Evolutionary conservation across 2,888 invertebrate species (phyloP).

Genomic region (Seira ritae): DNA sequence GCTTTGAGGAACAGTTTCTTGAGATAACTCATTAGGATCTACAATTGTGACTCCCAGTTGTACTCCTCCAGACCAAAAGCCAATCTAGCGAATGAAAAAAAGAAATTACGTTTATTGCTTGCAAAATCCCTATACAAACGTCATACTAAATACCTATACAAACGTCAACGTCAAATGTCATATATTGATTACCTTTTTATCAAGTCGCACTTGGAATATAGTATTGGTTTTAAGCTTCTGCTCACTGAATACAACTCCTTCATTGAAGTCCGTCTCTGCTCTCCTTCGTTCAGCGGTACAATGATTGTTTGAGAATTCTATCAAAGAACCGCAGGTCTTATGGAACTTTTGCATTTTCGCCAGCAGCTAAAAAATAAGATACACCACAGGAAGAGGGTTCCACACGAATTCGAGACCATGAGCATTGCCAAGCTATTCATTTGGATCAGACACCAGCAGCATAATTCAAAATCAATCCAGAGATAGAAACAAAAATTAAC

Average conservation of each 20-base stretch:
- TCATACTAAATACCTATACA: too few species aligned
- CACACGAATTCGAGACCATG: neutral
- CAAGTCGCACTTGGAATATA: conserved; percentile 90
- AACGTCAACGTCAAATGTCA: too few species aligned
- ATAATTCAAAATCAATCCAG: neutral
- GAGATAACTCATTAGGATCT: conserved; percentile 80
- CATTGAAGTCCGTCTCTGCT: conserved; percentile 85
- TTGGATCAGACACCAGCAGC: neutral
- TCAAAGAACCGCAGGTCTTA: conserved; percentile 84
- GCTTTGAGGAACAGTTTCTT: conserved; percentile 82
- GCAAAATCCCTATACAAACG: too few species aligned
- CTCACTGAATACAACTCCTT: conserved; percentile 90
- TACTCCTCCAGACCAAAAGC: conserved; percentile 86
- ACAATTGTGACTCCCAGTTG: conserved; percentile 86
- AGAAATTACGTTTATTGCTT: neutral
- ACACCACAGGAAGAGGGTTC: neutral
- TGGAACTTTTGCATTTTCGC: conserved; percentile 68
- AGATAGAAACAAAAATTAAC: neutral
- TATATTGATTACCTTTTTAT: conserved; percentile 96
- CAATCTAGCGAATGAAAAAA: conserved; percentile 79
- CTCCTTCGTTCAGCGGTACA: conserved; percentile 87
- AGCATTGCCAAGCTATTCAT: neutral
- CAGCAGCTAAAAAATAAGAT: neutral
- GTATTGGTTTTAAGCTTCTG: conserved; percentile 88
- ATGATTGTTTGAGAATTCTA: conserved; percentile 89